Evolutionary conservation across 2,113 vertebrate species (phyloP).

Genomic region (Sylvietta virens): DNA sequence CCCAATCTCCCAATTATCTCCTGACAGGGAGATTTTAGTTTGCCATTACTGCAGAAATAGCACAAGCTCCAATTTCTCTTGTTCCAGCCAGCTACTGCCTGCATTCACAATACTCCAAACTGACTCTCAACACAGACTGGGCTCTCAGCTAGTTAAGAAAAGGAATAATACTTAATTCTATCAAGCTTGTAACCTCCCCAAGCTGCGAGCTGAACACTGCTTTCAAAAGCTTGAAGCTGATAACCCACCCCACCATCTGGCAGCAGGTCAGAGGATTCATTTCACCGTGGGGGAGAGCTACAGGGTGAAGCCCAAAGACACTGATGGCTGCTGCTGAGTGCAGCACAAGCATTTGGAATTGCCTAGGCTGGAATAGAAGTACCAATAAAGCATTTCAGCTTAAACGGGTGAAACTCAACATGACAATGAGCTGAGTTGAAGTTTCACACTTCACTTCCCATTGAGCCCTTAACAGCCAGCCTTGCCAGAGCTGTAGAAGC

Average conservation of each 20-base stretch:
- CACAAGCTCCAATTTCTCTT: neutral
- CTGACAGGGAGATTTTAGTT: neutral
- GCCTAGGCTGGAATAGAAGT: neutral
- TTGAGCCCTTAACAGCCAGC: neutral
- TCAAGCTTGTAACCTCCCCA: neutral
- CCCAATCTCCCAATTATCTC: neutral
- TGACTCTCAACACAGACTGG: neutral
- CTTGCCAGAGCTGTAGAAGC: neutral
- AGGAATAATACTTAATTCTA: neutral
- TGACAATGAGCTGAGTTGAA: no score
- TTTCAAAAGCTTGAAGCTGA: neutral
- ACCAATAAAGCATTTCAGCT: neutral
- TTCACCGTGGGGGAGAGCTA: neutral
- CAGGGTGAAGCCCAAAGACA: neutral
- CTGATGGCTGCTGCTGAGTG: neutral
- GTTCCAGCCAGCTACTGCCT: neutral
- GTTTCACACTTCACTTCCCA: neutral
- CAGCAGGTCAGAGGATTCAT: neutral
- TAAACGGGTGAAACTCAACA: neutral
- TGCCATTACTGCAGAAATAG: neutral
- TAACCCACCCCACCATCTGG: neutral
- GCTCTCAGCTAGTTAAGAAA: neutral
- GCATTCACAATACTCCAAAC: neutral
- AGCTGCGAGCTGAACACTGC: neutral
- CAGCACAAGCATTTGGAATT: neutral